Evolutionary conservation across 2,888 invertebrate species (phyloP), one percentile per base, ranked within the genome.

Genomic region (Uropetala carovei): DNA sequence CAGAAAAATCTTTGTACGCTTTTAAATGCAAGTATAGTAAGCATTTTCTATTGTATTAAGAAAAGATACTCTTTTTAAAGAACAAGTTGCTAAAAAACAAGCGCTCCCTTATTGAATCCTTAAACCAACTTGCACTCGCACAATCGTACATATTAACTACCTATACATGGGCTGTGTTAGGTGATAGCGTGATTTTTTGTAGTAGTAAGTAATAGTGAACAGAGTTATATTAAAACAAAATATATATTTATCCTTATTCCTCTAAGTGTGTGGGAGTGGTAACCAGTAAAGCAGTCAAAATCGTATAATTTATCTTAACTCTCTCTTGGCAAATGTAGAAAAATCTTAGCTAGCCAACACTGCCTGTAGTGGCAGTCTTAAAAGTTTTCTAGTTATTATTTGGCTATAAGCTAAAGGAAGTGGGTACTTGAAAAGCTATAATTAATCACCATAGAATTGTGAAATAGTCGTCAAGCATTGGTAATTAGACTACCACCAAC

Each of bases 101-200:
- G 56, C 64, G n/a, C 64, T 89, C 89, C 89, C 89, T 89, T 56
- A 56, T 30, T 43, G 30, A 89, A 64, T 89, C 60, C 64, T 64
- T 86, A 64, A 89, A 64, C 60, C 89, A 30, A 68, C 64, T 89
- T 89, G 89, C 89, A 89, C 89, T 89, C 89, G 89, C 89, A 89
- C 89, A 89, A 89, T 89, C 89, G 89, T 89, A 89, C 60, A 60
- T 89, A 89, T 89, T 89, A 89, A 60, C 89, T 89, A 68, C 64
- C 89, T 89, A 89, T 89, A 89, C 89, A 89, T 89, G 89, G 89
- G 89, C 89, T 89, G 89, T 89, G 89, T 89, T 89, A 89, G 89
- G 58, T 56, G 43, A 89, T 89, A 89, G 89, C 64, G 64, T 89
- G 43, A 89, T 64, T 89, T 89, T 86, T 89, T 89, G 75, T 89